A percentile compares a stretch with the other conserved stretches of the same genome.
These are phyloP conservation scores for Seira ritae DNA, from an alignment of 2,888 invertebrate genomes.

Conservation along the genomic window DNA sequence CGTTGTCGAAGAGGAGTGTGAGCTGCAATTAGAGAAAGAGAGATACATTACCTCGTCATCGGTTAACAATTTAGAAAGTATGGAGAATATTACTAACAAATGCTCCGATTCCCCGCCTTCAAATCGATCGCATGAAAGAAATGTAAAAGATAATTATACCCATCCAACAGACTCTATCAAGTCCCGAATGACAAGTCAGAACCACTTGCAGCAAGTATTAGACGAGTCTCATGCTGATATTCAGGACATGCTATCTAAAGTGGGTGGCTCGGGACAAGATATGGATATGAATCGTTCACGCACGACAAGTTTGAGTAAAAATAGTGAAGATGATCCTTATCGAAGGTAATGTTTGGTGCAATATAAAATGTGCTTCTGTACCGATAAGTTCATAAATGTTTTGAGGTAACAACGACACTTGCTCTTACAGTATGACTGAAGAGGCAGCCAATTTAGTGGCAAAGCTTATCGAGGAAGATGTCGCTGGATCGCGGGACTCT, in stretches of 20 bases:
- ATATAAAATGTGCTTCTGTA: neutral
- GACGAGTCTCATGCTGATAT: constrained; percentile 41
- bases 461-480: constrained; percentile 85
- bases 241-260: constrained; percentile 21
- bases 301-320: constrained; percentile 58
- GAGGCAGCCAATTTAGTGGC: constrained; percentile 85
- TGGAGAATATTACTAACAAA: constrained; percentile 34
- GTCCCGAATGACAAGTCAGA: constrained; percentile 36
- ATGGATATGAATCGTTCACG: constrained; percentile 42
- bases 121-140: constrained; percentile 38
- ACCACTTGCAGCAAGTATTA: constrained; percentile 61
- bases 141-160: constrained; percentile 24
- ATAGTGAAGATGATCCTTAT: constrained; percentile 69
- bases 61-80: constrained; percentile 45
- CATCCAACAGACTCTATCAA: constrained; percentile 32
- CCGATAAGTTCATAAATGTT: neutral
- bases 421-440: constrained; percentile 79
- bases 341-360: constrained; percentile 62
- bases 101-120: constrained; percentile 29
- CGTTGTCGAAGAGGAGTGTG: constrained; percentile 68
- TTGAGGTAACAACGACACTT: neutral
- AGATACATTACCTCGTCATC: constrained; percentile 55
- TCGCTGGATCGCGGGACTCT: constrained; percentile 42
- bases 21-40: constrained; percentile 62
- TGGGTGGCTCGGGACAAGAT: constrained; percentile 18